These are phyloP conservation scores for Mylabris phalerata DNA, from an alignment of 1,140 invertebrate genomes.

Conservation along the genomic window DNA sequence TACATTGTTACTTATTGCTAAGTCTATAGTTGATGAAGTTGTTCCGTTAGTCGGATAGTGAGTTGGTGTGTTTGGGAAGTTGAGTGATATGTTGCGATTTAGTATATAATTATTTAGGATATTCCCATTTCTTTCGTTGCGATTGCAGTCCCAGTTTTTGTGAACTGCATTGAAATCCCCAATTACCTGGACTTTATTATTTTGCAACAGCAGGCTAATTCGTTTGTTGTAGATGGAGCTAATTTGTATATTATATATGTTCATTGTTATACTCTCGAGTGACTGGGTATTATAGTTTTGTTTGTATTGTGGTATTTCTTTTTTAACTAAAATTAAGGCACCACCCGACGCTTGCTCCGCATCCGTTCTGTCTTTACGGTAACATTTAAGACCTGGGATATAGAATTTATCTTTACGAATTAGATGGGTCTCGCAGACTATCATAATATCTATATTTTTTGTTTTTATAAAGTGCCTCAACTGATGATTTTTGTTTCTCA, in stretches of 20 bases:
- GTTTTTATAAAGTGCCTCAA: background rate
- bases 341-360: no score
- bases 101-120: background rate
- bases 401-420: background rate
- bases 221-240: background rate
- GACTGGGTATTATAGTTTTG: background rate
- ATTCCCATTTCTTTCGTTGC: no score
- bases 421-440: background rate
- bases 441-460: background rate
- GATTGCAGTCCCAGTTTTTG: background rate
- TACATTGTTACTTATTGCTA: background rate
- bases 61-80: background rate
- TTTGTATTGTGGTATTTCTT: no score
- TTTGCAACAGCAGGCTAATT: background rate
- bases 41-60: background rate
- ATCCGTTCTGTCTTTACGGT: background rate
- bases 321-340: no score
- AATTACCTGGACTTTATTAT: background rate
- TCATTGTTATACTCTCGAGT: background rate
- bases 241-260: background rate
- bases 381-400: background rate
- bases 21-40: no score
- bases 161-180: background rate
- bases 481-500: background rate
- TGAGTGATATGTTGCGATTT: background rate